phyloP scores from a whole-genome alignment of 2,113 vertebrate species.

The Hyperoodon ampullatus region DNA sequence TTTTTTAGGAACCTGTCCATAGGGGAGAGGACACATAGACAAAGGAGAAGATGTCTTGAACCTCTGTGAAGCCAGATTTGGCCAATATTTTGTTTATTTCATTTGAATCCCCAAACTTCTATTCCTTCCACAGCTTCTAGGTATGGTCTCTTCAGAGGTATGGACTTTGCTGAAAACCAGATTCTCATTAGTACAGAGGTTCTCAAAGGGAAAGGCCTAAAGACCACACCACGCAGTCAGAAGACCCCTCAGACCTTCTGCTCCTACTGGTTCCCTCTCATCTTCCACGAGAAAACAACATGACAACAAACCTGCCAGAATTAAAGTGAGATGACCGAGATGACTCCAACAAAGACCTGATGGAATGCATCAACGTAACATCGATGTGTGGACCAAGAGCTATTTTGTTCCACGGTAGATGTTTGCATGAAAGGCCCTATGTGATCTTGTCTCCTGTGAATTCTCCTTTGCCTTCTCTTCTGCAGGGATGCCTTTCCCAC shows the following conservation, averaged over 20 bases:
- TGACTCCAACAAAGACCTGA: too few relatives aligned
- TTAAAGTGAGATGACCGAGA: fast-evolving
- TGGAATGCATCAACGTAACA: fast-evolving
- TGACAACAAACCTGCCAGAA: background rate
- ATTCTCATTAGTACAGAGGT: background rate
- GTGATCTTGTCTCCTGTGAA: fast-evolving
- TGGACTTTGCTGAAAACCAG: background rate
- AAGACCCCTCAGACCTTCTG: background rate
- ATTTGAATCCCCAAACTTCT: background rate
- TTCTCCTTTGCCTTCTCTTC: background rate
- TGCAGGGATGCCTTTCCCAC: background rate
- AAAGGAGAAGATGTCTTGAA: background rate
- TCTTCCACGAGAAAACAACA: background rate
- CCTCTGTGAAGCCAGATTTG: background rate
- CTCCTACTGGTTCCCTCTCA: background rate
- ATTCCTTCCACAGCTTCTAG: background rate
- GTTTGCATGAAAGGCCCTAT: background rate
- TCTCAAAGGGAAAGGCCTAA: background rate
- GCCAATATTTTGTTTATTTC: background rate
- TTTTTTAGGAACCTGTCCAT: background rate
- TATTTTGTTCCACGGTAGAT: fast-evolving
- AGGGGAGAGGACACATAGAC: background rate
- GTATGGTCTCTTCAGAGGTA: background rate
- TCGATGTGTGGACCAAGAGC: fast-evolving
- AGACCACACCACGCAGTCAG: background rate